These are phyloP conservation scores for Drosophila mayaguana DNA, from an alignment of 2,888 invertebrate genomes.

Conservation along the genomic window DNA sequence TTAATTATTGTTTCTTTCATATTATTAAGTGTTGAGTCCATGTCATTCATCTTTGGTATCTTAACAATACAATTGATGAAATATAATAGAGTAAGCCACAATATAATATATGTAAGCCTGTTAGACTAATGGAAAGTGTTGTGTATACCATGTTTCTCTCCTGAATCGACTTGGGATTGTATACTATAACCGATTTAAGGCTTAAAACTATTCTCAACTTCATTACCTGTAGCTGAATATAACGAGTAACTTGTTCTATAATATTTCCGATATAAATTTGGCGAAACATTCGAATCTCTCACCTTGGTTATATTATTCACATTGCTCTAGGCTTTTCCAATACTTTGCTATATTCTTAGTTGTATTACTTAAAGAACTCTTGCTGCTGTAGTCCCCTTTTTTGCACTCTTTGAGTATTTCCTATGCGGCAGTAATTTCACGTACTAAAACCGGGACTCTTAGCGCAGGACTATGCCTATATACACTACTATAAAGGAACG, in stretches of 20 bases:
- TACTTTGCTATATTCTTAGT: not conserved
- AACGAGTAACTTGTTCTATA: too few species aligned
- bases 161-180: too few species aligned
- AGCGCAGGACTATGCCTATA: not conserved
- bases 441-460: not conserved
- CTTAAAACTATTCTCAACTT: not conserved
- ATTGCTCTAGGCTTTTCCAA: not conserved
- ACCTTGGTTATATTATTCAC: too few species aligned
- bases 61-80: not conserved
- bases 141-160: too few species aligned
- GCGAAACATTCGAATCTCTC: too few species aligned
- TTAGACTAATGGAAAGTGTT: too few species aligned
- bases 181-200: not conserved
- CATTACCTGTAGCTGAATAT: not conserved
- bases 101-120: too few species aligned
- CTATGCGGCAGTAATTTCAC: not conserved
- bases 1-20: too few species aligned
- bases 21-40: too few species aligned
- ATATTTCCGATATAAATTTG: too few species aligned
- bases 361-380: not conserved
- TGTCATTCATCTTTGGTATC: too few species aligned
- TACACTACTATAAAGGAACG: not conserved
- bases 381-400: not conserved
- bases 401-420: not conserved
- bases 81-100: not conserved